These are phyloP conservation scores for Atrichornis clamosus DNA, from an alignment of 2,113 vertebrate species.

Conservation along the genomic window DNA sequence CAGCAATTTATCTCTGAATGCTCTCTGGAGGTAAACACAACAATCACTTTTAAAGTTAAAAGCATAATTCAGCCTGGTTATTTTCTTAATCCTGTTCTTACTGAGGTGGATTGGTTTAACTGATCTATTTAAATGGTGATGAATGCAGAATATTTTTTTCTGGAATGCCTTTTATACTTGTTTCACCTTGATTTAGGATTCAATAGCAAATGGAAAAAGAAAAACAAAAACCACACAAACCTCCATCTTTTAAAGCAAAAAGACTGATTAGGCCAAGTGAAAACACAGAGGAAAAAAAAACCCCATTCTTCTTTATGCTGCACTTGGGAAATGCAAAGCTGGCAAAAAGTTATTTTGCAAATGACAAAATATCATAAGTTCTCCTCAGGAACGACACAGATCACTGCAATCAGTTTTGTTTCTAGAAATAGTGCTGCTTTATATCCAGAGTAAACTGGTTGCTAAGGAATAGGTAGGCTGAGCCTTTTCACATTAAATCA, in stretches of 20 bases:
- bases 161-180: background rate
- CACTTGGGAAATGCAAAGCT: background rate
- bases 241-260: background rate
- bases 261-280: background rate
- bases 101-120: background rate
- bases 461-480: background rate
- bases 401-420: background rate
- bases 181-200: background rate
- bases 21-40: slow-evolving; percentile 37
- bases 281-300: background rate
- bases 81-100: slow-evolving; percentile 4
- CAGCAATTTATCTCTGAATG: slow-evolving; percentile 30
- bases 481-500: background rate
- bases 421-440: background rate
- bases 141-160: background rate
- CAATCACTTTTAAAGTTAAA: background rate
- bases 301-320: background rate
- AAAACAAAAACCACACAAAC: background rate
- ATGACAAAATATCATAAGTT: background rate
- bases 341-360: background rate
- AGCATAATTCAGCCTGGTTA: background rate
- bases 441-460: background rate
- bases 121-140: background rate
- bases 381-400: background rate
- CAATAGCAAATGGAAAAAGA: background rate